Evolutionary conservation across 2,797 vertebrate species (phyloP).

Genomic region (Clarias fuscus): DNA sequence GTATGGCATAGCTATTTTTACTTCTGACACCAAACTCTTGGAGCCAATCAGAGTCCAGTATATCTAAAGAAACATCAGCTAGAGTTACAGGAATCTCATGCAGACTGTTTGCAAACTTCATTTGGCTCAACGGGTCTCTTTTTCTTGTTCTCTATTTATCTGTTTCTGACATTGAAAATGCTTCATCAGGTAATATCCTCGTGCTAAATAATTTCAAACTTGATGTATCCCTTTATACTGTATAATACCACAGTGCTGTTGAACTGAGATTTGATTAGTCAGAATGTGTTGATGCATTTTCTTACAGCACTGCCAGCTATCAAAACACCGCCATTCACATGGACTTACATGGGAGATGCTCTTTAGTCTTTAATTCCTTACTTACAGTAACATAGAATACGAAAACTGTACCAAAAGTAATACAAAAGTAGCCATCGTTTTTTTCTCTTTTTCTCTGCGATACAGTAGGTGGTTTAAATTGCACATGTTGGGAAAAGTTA

Average conservation of each 20-base stretch:
- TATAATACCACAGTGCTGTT: not conserved
- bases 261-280: not conserved
- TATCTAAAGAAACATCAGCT: conserved; percentile 63
- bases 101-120: conserved; percentile 40
- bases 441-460: too few relatives aligned
- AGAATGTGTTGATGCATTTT: not conserved
- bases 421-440: too few relatives aligned
- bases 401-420: too few relatives aligned
- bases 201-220: not conserved
- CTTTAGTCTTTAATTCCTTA: not conserved
- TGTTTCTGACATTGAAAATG: not conserved
- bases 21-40: conserved; percentile 40
- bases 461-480: too few relatives aligned
- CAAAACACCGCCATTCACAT: not conserved
- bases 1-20: conserved; percentile 68
- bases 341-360: not conserved
- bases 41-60: conserved; percentile 58
- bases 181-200: not conserved
- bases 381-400: not conserved
- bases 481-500: too few relatives aligned
- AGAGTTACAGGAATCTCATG: conserved; percentile 63
- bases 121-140: not conserved
- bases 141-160: not conserved
- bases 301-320: not conserved
- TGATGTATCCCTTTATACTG: not conserved